Evolutionary conservation across 2,888 invertebrate species (phyloP), one percentile per base, ranked within the genome.

Genomic region (Aporophyla lueneburgensis): DNA sequence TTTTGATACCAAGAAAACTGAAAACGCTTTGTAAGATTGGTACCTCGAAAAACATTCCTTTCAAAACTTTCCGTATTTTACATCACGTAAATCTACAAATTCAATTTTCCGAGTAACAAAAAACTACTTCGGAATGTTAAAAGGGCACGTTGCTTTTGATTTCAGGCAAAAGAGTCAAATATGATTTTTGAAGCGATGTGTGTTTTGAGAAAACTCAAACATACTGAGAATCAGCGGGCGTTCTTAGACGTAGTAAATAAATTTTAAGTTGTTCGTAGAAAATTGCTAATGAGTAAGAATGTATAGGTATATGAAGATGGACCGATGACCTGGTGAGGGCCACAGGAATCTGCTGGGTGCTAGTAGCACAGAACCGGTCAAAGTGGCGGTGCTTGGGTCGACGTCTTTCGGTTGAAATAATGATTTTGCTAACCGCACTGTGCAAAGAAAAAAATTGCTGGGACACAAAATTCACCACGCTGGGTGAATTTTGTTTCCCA

Each of bases 41-140:
- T 67, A 49, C 51, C 27, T n/a, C 9, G 21, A 53, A 53, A 66
- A 69, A 14, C 1, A 46, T 65, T 68, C 2, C 7, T 53, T 58
- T 49, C 2, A 33, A 56, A 54, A 54, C 14, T 24, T 72, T 21
- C 21, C 21, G 19, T 21, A 74, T 40, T n/a, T 63, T 63, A 43
- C 49, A 24, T 53, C 14, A 49, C 53, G 14, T 51, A 72, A 33
- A 33, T 40, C 12, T 49, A 46, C 19, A 63, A 27, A 46, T 67
- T 53, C 46, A 62, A 49, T 56, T 80, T 76, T 53, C 43, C 21
- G 2, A 21, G 46, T 14, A 62, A 53, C 40, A 67, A 78, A 62
- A 69, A 71, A 61, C 71, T 71, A 9, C 19, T 71, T 71, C 59
- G 40, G 14, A 54, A 53, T 58, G 14, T 46, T 49, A 63, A 70